These are phyloP conservation scores for Bombus haemorrhoidalis DNA, from an alignment of 1,140 invertebrate genomes.

Conservation along the genomic window DNA sequence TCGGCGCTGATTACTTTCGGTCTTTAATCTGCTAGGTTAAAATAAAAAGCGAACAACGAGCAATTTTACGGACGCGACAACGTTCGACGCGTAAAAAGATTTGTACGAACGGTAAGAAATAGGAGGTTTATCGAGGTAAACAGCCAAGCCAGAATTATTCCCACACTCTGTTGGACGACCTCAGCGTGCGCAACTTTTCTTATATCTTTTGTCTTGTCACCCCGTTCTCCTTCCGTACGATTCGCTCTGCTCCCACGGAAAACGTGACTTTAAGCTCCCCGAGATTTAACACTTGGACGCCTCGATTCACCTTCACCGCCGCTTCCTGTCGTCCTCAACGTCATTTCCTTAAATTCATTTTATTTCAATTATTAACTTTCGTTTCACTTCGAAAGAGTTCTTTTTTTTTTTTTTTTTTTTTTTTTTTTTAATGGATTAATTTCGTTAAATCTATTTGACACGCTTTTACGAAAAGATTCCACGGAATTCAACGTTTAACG, in stretches of 20 bases:
- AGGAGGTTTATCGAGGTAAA: conserved; percentile 41
- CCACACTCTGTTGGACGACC: conserved; percentile 66
- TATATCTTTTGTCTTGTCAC: conserved; percentile 72
- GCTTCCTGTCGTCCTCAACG: background rate
- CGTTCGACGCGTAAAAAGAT: conserved; percentile 14
- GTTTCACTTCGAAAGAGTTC: background rate
- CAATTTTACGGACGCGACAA: conserved; percentile 53
- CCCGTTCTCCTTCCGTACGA: conserved; percentile 58
- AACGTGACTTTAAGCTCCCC: conserved; percentile 60
- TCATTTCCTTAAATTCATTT: background rate
- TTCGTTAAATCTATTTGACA: too few relatives aligned
- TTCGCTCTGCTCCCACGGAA: conserved; percentile 72
- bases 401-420: background rate
- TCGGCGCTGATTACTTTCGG: background rate
- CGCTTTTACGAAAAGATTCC: too few relatives aligned
- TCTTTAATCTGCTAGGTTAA: background rate
- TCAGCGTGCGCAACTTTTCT: conserved; percentile 65
- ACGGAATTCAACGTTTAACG: too few relatives aligned
- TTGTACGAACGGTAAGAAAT: conserved; percentile 36
- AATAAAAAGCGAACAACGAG: conserved; percentile 40
- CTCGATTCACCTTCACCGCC: background rate
- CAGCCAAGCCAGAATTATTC: conserved; percentile 54
- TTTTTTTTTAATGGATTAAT: too few relatives aligned
- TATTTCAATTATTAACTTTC: background rate
- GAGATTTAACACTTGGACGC: conserved; percentile 26